Base-by-base conservation (phyloP, 2,113 vertebrate species). In the Cynopterus brachyotis region DNA sequence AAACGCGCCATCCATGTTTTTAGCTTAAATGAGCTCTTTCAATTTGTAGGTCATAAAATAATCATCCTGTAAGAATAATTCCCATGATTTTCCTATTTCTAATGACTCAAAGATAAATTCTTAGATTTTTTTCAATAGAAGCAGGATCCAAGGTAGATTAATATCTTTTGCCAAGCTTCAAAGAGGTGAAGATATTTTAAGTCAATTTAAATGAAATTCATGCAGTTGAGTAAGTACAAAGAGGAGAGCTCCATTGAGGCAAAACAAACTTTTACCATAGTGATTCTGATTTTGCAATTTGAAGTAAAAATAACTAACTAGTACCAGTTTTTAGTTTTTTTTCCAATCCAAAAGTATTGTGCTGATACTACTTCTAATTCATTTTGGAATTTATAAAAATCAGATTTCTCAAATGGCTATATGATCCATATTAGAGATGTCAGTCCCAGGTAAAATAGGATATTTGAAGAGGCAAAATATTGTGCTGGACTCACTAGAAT, bases 51-150 rank as follows among this genome's bases (percentile, higher is more conserved):
- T 95, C 79, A 96, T 89, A 72, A 89, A 45, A 95, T 90, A 88
- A 97, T 97, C 80, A 67, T 92, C 40, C 76, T 90, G 30, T 83
- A 96, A 98, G 42, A 92, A 96, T 91, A 97, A 91, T 96, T 88
- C 91, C 22, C 32, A 72, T 64, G 53, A 92, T 37, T 91, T 96
- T 83, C 64, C 45, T 93, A 76, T 89, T 95, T 97, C 89, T 42
- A 75, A 86, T 70, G 40, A 87, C 95, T 97, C 75, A 96, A 95
- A 53, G n/a, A 79, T 79, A 86, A 95, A 59, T 50, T 93, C 30
- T 89, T 80, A 86, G 50, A 80, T 37, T 5, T 57, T 70, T 93
- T 62, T 40, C 80, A 5, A 76, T 75, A 35, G 5, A 9, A 79
- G 5, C 50, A 88, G 16, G 13, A 75, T 90, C 20, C 28, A 94